Percentiles rank a stretch among this genome's conserved stretches.
Evolutionary conservation across 53 echinoderm and acorn worm genomes (phyloP).

Genomic region (Patiria pectinifera): DNA sequence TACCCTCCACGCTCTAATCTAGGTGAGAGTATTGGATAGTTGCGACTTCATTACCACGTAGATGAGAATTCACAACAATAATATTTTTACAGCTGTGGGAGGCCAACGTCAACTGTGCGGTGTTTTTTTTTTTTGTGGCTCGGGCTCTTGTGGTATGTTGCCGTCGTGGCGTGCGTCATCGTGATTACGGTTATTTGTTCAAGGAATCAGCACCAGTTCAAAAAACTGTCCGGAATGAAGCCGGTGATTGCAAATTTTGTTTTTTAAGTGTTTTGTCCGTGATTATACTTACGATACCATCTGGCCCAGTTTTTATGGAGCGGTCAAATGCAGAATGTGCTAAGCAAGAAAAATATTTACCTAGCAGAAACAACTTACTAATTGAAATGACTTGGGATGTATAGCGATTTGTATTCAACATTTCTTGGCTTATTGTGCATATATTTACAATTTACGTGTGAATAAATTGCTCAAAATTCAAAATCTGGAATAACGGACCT

Average conservation of each 20-base stretch:
- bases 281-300: no score
- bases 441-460: no score
- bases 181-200: neutral
- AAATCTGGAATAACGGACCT: no score
- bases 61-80: neutral
- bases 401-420: no score
- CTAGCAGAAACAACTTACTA: no score
- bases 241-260: neutral
- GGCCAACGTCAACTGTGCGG: neutral
- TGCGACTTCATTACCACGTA: neutral
- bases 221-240: neutral
- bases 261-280: neutral
- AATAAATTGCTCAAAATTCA: no score
- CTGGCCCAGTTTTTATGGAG: no score
- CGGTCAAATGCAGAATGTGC: no score
- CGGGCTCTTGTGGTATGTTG: neutral
- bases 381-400: no score
- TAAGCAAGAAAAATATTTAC: no score
- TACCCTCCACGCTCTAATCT: neutral
- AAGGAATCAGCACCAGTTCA: neutral
- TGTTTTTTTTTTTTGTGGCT: neutral
- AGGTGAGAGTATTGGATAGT: neutral
- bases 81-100: conserved; percentile 24
- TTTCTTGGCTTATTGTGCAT: no score
- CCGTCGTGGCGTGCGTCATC: neutral